A percentile compares a stretch with the other conserved stretches of the same genome.
These are phyloP conservation scores for Lamellibrachia satsuma DNA, from an alignment of 2,888 invertebrate genomes.

Conservation along the genomic window DNA sequence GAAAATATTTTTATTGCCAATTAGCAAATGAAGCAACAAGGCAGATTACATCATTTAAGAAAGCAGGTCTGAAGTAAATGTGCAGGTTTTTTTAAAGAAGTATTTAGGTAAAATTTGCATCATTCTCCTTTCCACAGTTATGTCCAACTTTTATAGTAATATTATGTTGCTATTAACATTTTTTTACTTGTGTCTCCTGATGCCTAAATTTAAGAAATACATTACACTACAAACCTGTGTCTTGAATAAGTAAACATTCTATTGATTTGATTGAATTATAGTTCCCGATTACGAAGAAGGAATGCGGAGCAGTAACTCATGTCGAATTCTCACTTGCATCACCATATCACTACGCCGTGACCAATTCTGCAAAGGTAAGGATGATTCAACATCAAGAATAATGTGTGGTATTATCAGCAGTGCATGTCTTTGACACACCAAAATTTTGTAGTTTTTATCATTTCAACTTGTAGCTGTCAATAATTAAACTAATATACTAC, in stretches of 20 bases:
- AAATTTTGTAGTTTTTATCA: neutral
- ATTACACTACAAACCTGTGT: neutral
- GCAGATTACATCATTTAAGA: too few relatives aligned
- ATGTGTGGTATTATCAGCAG: neutral
- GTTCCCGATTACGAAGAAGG: conserved; percentile 88
- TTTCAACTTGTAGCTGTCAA: neutral
- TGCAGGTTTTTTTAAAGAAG: too few relatives aligned
- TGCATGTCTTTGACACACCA: neutral
- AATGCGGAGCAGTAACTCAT: conserved; percentile 90
- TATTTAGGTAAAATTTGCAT: too few relatives aligned
- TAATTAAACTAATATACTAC: neutral
- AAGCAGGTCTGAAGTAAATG: too few relatives aligned
- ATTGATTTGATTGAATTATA: conserved; percentile 62
- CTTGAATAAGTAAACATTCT: neutral
- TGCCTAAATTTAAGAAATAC: too few relatives aligned
- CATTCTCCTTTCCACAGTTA: too few relatives aligned
- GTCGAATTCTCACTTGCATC: conserved; percentile 89
- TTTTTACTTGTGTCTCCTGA: too few relatives aligned
- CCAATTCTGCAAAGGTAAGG: conserved; percentile 85
- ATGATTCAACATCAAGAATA: neutral
- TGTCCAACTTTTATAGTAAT: too few relatives aligned
- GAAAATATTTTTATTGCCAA: too few relatives aligned
- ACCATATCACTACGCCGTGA: conserved; percentile 90
- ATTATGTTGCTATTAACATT: too few relatives aligned
- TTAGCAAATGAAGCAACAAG: too few relatives aligned